Evolutionary conservation across 1,140 invertebrate species (phyloP).

Genomic region (Diorhabda sublineata): DNA sequence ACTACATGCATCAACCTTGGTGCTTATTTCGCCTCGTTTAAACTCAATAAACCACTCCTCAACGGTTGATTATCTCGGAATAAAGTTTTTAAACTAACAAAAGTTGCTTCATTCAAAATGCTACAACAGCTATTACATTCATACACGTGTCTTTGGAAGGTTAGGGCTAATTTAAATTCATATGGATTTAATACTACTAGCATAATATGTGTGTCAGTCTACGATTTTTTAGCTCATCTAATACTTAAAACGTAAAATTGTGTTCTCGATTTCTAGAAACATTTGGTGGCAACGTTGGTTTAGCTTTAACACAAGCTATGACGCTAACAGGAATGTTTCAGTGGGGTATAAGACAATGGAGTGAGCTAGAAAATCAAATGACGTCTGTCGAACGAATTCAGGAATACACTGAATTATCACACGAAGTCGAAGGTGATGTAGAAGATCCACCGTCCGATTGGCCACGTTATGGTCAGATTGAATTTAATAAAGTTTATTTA

Average conservation of each 20-base stretch:
- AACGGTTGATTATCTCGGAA: too few species aligned
- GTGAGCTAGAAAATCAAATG: slow-evolving; percentile 66
- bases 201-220: background rate
- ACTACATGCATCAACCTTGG: too few species aligned
- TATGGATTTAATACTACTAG: too few species aligned
- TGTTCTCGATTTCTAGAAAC: slow-evolving; percentile 40
- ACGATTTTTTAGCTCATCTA: background rate
- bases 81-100: too few species aligned
- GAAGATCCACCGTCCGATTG: slow-evolving; percentile 50
- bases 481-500: slow-evolving; percentile 49
- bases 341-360: slow-evolving; percentile 71
- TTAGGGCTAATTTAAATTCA: too few species aligned
- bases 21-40: too few species aligned
- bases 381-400: slow-evolving; percentile 61
- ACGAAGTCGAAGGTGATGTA: slow-evolving; percentile 24
- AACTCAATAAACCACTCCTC: too few species aligned
- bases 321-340: slow-evolving; percentile 62
- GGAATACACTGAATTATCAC: slow-evolving; percentile 38
- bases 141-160: too few species aligned
- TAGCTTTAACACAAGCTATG: slow-evolving; percentile 54
- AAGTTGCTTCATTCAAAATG: too few species aligned
- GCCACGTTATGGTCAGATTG: slow-evolving; percentile 30
- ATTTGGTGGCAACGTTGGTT: slow-evolving; percentile 54
- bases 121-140: too few species aligned
- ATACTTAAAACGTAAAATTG: background rate